Conservation (phyloP, 2,113 vertebrate genomes). For the Laticauda colubrina region DNA sequence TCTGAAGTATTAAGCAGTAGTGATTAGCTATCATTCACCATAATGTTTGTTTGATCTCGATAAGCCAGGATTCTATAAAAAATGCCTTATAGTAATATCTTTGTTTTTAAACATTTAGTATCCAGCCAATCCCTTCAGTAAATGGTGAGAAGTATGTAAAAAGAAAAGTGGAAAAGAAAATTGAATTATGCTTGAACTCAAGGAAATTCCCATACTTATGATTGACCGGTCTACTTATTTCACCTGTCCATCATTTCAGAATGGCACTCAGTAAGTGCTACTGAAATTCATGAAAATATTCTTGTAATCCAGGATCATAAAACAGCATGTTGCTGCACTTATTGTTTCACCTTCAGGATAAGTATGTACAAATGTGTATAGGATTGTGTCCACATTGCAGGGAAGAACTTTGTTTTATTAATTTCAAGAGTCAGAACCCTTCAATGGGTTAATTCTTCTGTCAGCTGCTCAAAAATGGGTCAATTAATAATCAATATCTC, state of each 20-base stretch:
- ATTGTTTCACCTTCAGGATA: not conserved
- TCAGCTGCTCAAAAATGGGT: constrained; percentile 48
- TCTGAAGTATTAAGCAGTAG: not conserved
- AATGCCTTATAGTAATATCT: not conserved
- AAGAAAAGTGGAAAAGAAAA: not conserved
- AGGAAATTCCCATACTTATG: not conserved
- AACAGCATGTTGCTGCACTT: not conserved
- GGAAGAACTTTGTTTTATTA: not conserved
- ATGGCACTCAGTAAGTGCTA: not conserved
- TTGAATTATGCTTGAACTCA: not conserved
- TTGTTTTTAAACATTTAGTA: not conserved
- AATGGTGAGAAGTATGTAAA: not conserved
- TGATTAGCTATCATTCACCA: not conserved
- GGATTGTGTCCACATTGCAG: not conserved
- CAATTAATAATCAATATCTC: constrained; percentile 59
- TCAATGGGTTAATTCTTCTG: constrained; percentile 40
- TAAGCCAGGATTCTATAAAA: not conserved
- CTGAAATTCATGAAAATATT: not conserved
- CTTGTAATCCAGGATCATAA: not conserved
- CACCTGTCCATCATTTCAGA: not conserved
- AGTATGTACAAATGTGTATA: not conserved
- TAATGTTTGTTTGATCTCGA: not conserved
- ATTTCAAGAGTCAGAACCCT: constrained; percentile 7
- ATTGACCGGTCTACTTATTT: not conserved
- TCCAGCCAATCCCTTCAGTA: not conserved